Percentiles rank a stretch among this genome's conserved stretches.
These are phyloP conservation scores for Flexamia atlantica DNA, from an alignment of 2,888 invertebrate genomes.

Conservation along the genomic window DNA sequence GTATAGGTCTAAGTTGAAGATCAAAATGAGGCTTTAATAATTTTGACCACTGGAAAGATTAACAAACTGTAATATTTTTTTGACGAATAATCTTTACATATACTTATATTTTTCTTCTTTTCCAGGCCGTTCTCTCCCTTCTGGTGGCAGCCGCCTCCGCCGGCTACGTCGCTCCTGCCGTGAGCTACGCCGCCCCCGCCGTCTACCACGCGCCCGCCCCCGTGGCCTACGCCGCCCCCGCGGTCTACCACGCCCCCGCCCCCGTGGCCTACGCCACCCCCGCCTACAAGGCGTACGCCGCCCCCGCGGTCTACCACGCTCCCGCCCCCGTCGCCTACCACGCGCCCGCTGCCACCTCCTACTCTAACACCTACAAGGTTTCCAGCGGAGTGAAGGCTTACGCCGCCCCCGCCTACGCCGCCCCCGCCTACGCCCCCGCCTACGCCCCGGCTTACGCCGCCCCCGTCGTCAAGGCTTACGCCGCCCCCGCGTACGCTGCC, in stretches of 20 bases:
- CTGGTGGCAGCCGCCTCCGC: constrained; percentile 63
- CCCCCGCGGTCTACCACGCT: constrained; percentile 72
- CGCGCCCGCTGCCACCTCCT: constrained; percentile 67
- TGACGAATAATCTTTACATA: too few species aligned
- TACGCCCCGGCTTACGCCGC: constrained; percentile 7
- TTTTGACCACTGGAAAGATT: too few species aligned
- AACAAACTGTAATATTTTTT: too few species aligned
- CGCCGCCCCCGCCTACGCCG: constrained; percentile 38
- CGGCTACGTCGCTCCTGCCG: constrained; percentile 38
- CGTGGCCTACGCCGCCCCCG: constrained; percentile 40
- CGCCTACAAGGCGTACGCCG: constrained; percentile 40
- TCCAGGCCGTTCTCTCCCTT: constrained; percentile 53
- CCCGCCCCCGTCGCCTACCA: constrained; percentile 17
- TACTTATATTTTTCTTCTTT: not conserved
- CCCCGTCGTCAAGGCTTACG: constrained; percentile 67
- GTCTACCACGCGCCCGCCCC: constrained; percentile 18
- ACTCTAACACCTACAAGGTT: constrained; percentile 44
- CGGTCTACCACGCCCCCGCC: constrained; percentile 41
- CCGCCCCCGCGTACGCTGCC: constrained; percentile 73
- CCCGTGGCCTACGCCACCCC: constrained; percentile 53
- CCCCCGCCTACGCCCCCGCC: constrained; percentile 73
- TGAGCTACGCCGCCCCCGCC: constrained; percentile 42
- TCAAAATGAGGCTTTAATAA: too few species aligned
- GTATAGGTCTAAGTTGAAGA: too few species aligned
- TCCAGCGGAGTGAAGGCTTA: constrained; percentile 22